Conservation (phyloP, 2,888 invertebrate species). For the Crocallis elinguaria region DNA sequence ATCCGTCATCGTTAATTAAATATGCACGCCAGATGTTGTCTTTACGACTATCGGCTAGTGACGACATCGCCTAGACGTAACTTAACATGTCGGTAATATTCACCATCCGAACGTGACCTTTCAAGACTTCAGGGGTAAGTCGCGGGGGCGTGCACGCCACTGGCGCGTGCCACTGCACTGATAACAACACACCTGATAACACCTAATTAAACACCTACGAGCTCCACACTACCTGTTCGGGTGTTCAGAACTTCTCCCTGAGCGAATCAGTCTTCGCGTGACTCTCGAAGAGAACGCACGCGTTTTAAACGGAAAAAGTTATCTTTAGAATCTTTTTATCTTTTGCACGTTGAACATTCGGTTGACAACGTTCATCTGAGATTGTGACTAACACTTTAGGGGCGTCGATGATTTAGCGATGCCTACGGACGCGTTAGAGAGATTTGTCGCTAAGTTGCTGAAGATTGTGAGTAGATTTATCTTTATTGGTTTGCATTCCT, state of each 20-base stretch:
- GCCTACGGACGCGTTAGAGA: constrained; percentile 66
- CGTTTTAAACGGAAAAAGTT: not conserved
- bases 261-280: constrained; percentile 30
- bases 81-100: not conserved
- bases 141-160: constrained; percentile 24
- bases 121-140: not conserved
- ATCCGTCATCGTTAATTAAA: constrained; percentile 2
- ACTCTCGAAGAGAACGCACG: constrained; percentile 27
- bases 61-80: constrained; percentile 2
- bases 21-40: constrained; percentile 8
- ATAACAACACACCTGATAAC: constrained; percentile 40
- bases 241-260: constrained; percentile 17
- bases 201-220: constrained; percentile 37
- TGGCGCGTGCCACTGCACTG: constrained; percentile 35
- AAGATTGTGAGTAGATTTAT: constrained; percentile 56
- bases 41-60: not conserved
- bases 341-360: constrained; percentile 1
- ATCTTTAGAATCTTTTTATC: constrained; percentile 1
- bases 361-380: constrained; percentile 21
- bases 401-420: constrained; percentile 46
- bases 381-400: constrained; percentile 25
- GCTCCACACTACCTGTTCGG: constrained; percentile 24
- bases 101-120: constrained; percentile 14
- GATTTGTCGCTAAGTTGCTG: constrained; percentile 56
- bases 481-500: constrained; percentile 21